Percentiles rank a stretch among this genome's conserved stretches.
Conservation (phyloP, 1,140 invertebrate species). For the Aphaenogaster ashmeadi region DNA sequence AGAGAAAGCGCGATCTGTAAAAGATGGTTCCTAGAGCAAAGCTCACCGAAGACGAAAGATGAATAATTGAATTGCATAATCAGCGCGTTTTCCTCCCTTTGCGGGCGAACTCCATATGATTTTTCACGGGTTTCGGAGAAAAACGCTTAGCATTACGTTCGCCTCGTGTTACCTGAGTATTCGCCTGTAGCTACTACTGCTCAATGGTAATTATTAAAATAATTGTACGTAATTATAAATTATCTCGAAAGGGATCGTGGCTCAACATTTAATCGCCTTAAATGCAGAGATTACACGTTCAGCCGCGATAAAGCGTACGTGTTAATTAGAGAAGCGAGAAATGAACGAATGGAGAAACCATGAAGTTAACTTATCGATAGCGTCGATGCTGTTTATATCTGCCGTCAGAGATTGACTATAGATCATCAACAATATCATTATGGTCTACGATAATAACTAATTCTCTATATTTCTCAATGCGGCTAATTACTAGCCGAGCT, state of each 20-base stretch:
- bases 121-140: constrained; percentile 22
- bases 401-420: constrained; percentile 7
- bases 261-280: constrained; percentile 14
- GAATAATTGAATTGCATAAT: not conserved
- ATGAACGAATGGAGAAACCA: not conserved
- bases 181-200: constrained; percentile 28
- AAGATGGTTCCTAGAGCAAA: constrained; percentile 9
- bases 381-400: constrained; percentile 15
- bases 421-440: constrained; percentile 8
- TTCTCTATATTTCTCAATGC: not conserved
- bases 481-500: not conserved
- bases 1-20: too few relatives aligned
- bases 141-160: constrained; percentile 29
- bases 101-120: constrained; percentile 14
- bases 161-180: constrained; percentile 57
- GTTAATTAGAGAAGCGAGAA: not conserved
- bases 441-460: constrained; percentile 4
- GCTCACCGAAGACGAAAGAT: not conserved
- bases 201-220: constrained; percentile 49
- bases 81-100: not conserved
- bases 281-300: constrained; percentile 32
- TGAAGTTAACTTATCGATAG: constrained; percentile 10
- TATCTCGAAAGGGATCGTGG: constrained; percentile 18
- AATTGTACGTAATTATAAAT: constrained; percentile 47
- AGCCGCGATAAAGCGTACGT: not conserved